Base-by-base conservation (phyloP, 2,113 vertebrate genomes). In the Agapornis roseicollis region DNA sequence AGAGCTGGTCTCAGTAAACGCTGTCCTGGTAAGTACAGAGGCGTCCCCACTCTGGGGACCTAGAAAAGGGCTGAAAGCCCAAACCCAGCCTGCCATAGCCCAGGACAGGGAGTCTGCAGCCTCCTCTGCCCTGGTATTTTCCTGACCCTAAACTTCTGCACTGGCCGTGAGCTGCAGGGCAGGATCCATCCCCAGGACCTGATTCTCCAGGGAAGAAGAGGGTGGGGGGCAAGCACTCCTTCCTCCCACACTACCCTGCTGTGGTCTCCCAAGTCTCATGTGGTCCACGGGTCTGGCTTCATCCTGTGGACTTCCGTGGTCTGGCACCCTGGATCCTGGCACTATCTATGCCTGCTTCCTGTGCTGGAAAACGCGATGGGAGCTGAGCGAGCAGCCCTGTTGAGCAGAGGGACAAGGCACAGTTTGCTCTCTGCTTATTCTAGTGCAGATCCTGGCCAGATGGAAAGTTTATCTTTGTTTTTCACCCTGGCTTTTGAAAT, bases 201-300 rank as follows among this genome's bases (percentile, higher is more conserved):
- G 18, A 17, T 29, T 65, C 18, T 50, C 31, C 15, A 44, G 3
- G 8, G 24, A 64, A 11, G 58, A 50, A 33, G 22, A 19, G 6
- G 4, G 22, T 15, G 6, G 4, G 3, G 37, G 24, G 4, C 2
- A 13, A 63, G 28, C 3, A 5, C 17, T 33, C 53, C 33, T 44
- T 58, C 33, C 72, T 41, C 13, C 58, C 18, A 46, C 27, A 19
- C 2, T 63, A 39, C 44, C 28, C 12, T 24, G 35, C 27, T 58
- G 33, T 7, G 56, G 56, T 58, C 56, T 58, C 56, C 15, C 10
- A 33, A n/a, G 22, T 68, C 24, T 25, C 31, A 46, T 46, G 74
- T 31, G 28, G 8, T 53, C 8, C 5, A 2, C 24, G 31, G 76
- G 29, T 52, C 20, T 4, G 3, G 11, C 27, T 3, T 9, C 27